A percentile compares a stretch with the other conserved stretches of the same genome.
Conservation (phyloP, 2,888 invertebrate species). For the Leptogaster cylindrica region DNA sequence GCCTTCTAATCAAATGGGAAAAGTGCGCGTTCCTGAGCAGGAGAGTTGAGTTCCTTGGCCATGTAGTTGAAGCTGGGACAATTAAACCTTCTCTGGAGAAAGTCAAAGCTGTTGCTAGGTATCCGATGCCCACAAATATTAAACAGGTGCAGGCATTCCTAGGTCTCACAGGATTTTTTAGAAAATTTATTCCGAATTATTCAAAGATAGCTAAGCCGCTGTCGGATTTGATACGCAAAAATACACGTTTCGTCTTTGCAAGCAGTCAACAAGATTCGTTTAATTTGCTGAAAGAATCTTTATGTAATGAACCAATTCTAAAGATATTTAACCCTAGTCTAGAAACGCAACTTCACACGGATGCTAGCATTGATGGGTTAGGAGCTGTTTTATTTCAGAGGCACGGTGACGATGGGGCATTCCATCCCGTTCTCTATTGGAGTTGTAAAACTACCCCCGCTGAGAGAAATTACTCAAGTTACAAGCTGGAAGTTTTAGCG, state of each 20-base stretch:
- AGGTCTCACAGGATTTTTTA: not conserved
- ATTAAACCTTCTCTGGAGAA: constrained; percentile 31
- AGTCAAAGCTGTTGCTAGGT: constrained; percentile 26
- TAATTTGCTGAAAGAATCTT: constrained; percentile 12
- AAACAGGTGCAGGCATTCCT: constrained; percentile 6
- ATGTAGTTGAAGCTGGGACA: constrained; percentile 7
- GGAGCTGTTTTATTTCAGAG: constrained; percentile 38
- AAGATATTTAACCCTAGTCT: constrained; percentile 1
- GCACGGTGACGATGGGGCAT: not conserved
- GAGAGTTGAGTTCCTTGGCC: constrained; percentile 39
- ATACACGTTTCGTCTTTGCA: not conserved
- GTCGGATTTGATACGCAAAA: constrained; percentile 22
- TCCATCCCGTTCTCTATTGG: not conserved
- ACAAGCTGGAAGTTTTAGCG: constrained; percentile 4
- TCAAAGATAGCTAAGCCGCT: constrained; percentile 28
- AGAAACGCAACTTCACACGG: not conserved
- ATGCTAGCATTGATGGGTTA: constrained; percentile 18
- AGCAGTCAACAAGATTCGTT: not conserved
- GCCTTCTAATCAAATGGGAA: constrained; percentile 45
- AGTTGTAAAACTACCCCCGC: not conserved
- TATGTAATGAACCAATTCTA: not conserved
- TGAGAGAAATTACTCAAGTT: not conserved
- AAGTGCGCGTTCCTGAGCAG: constrained; percentile 50
- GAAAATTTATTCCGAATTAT: not conserved
- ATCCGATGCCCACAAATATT: constrained; percentile 15